Conservation (phyloP, 64 coral and sea anemone genomes). For the Stichodactyla helianthus region DNA sequence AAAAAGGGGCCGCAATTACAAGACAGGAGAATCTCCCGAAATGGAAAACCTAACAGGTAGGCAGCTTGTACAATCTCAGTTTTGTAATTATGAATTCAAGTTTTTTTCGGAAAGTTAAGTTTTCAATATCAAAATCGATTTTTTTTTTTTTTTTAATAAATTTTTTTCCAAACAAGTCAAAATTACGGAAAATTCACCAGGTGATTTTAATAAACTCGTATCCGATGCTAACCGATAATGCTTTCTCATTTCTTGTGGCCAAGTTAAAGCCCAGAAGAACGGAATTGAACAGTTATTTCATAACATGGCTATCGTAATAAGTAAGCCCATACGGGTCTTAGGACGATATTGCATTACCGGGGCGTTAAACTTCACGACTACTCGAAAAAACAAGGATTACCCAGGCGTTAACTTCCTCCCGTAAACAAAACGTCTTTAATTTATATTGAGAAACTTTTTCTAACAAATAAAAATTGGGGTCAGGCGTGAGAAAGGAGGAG, state of each 20-base stretch:
- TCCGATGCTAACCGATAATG: not conserved
- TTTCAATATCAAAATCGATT: too few relatives aligned
- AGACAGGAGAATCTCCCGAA: not conserved
- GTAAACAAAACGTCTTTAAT: too few relatives aligned
- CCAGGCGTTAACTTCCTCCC: too few relatives aligned
- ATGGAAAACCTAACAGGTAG: too few relatives aligned
- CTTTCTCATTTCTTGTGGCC: not conserved
- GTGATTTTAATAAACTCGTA: not conserved
- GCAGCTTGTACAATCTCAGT: too few relatives aligned
- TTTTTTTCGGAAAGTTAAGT: too few relatives aligned
- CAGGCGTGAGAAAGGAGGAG: too few relatives aligned
- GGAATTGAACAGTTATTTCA: not conserved
- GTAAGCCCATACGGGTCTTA: not conserved
- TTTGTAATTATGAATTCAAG: too few relatives aligned
- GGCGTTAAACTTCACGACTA: not conserved
- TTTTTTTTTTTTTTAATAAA: too few relatives aligned
- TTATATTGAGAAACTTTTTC: too few relatives aligned
- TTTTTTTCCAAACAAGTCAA: too few relatives aligned
- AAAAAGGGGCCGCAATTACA: not conserved
- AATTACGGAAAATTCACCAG: not conserved
- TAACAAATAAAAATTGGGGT: too few relatives aligned
- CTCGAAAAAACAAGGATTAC: not conserved
- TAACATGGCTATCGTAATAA: not conserved
- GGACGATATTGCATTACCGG: not conserved
- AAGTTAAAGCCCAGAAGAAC: slow-evolving; percentile 6